Conservation (phyloP, 2,888 invertebrate species). For the Palloptera scutellata region DNA sequence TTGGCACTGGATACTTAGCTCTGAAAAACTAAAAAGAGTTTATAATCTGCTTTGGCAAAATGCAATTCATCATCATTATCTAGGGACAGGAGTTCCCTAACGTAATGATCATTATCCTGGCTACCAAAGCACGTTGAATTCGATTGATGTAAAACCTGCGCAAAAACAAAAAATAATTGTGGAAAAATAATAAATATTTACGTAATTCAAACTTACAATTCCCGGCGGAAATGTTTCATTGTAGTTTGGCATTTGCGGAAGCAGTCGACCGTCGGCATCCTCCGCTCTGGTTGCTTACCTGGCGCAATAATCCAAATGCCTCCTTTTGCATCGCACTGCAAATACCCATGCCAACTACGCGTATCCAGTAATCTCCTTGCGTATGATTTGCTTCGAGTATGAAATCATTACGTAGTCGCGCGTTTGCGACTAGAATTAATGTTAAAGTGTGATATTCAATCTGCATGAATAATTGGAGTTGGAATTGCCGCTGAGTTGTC, state of each 20-base stretch:
- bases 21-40: slow-evolving; percentile 49
- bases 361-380: slow-evolving; percentile 53
- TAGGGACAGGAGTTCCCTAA: slow-evolving; percentile 41
- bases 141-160: slow-evolving; percentile 48
- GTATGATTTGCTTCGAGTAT: slow-evolving; percentile 62
- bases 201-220: slow-evolving; percentile 25
- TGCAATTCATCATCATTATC: slow-evolving; percentile 40
- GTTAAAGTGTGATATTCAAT: slow-evolving; percentile 55
- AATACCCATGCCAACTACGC: slow-evolving; percentile 45
- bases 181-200: background rate
- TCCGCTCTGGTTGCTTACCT: slow-evolving; percentile 33
- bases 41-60: slow-evolving; percentile 43
- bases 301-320: slow-evolving; percentile 49
- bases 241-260: slow-evolving; percentile 40
- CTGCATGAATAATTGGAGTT: slow-evolving; percentile 32
- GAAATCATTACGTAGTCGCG: slow-evolving; percentile 67
- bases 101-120: slow-evolving; percentile 37
- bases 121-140: slow-evolving; percentile 43
- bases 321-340: slow-evolving; percentile 45
- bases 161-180: background rate
- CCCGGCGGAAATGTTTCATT: slow-evolving; percentile 34
- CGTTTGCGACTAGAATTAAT: slow-evolving; percentile 55
- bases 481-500: background rate
- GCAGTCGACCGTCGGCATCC: background rate
- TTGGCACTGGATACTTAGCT: slow-evolving; percentile 45